Conservation (phyloP, 2,797 vertebrate species). For the Saxicola maurus region DNA sequence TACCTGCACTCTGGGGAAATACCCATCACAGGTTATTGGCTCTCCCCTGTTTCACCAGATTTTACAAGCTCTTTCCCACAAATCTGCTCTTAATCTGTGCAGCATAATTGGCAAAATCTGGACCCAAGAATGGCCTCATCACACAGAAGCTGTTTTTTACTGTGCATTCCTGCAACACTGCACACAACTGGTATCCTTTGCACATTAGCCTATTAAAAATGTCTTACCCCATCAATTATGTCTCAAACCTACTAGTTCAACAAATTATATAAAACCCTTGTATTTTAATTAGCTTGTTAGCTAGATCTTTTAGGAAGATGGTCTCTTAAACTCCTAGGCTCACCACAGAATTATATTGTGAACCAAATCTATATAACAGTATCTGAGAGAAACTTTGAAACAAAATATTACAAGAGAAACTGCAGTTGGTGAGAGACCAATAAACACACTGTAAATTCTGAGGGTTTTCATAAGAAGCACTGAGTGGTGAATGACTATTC, state of each 20-base stretch:
- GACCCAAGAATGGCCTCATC: neutral
- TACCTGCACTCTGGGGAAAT: neutral
- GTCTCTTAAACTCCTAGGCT: neutral
- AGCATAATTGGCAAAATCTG: neutral
- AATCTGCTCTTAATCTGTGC: neutral
- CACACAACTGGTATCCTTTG: neutral
- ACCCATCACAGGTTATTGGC: neutral
- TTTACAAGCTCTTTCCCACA: neutral
- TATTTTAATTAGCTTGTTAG: neutral
- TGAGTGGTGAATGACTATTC: constrained; percentile 42
- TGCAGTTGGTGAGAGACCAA: constrained; percentile 32
- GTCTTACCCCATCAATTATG: neutral
- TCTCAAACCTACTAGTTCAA: neutral
- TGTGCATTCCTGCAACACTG: neutral
- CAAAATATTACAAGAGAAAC: constrained; percentile 15
- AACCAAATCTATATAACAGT: neutral
- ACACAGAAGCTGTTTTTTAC: neutral
- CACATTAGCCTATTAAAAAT: neutral
- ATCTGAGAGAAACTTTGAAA: constrained; percentile 26
- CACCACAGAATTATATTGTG: neutral
- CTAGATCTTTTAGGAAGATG: neutral
- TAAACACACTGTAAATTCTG: constrained; percentile 45
- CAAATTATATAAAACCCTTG: neutral
- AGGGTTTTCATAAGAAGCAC: constrained; percentile 43
- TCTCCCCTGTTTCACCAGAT: neutral